phyloP scores from a whole-genome alignment of 2,888 invertebrate species.

The Drosophila heteroneura region DNA sequence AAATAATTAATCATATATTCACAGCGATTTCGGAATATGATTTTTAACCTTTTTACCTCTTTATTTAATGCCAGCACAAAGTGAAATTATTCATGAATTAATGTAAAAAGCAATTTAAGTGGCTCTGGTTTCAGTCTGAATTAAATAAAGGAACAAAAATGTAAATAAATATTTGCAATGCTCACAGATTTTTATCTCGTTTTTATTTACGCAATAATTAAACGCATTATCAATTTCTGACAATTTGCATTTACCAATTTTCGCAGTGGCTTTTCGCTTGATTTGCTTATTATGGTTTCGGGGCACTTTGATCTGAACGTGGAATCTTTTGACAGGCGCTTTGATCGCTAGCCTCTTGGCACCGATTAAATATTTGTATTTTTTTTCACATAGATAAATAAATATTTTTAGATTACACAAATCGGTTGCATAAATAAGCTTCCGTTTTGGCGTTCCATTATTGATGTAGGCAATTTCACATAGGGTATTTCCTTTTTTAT shows the following conservation, averaged over 20 bases:
- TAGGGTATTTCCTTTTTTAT: conserved; percentile 33
- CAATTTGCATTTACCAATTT: conserved; percentile 66
- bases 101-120: conserved; percentile 34
- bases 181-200: conserved; percentile 22
- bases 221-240: conserved; percentile 49
- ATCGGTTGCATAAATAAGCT: conserved; percentile 57
- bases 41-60: conserved; percentile 12
- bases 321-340: conserved; percentile 37
- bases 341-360: conserved; percentile 46
- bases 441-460: conserved; percentile 38
- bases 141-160: conserved; percentile 12
- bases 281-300: conserved; percentile 56
- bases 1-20: conserved; percentile 34
- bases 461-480: conserved; percentile 46
- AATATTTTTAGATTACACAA: conserved; percentile 40
- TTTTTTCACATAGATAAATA: conserved; percentile 46
- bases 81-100: conserved; percentile 46
- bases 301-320: conserved; percentile 62
- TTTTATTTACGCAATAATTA: conserved; percentile 41
- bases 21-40: conserved; percentile 24
- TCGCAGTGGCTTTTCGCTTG: conserved; percentile 49
- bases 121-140: conserved; percentile 2
- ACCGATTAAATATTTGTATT: conserved; percentile 45
- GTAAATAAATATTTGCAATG: conserved; percentile 33
- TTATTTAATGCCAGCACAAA: neutral